Percentiles rank a stretch among this genome's conserved stretches.
phyloP scores from a whole-genome alignment of 2,113 vertebrate genomes.

The Pongo abelii region DNA sequence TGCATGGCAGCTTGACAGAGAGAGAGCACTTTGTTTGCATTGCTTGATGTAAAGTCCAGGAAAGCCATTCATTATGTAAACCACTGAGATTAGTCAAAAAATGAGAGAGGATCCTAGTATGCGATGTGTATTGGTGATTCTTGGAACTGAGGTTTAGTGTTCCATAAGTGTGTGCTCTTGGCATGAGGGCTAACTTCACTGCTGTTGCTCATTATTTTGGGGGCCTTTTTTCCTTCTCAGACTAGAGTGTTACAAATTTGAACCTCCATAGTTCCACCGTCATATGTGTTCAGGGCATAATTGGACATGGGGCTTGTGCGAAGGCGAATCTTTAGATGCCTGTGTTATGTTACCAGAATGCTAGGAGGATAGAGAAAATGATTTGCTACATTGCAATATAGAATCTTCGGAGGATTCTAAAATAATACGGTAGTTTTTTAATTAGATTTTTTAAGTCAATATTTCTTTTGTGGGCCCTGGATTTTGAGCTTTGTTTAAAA shows the following conservation, averaged over 20 bases:
- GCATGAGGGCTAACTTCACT: not conserved
- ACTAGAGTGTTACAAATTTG: not conserved
- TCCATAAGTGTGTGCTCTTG: not conserved
- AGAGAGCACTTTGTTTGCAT: not conserved
- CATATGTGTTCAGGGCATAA: not conserved
- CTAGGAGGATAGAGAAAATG: not conserved
- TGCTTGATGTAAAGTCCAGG: not conserved
- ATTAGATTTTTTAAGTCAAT: not conserved
- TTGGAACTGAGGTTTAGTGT: not conserved
- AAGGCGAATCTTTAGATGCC: not conserved
- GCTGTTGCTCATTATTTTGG: not conserved
- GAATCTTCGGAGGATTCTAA: not conserved
- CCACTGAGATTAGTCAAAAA: not conserved
- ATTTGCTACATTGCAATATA: not conserved
- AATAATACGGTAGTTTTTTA: not conserved
- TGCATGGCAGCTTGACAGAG: rapidly evolving
- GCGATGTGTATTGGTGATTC: not conserved
- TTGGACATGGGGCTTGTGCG: not conserved
- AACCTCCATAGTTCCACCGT: not conserved
- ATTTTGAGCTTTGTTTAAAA: conserved; percentile 16
- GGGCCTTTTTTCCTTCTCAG: not conserved
- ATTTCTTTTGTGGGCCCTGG: not conserved
- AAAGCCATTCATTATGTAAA: rapidly evolving
- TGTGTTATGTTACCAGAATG: not conserved
- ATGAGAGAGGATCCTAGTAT: not conserved